Conservation (phyloP, 2,888 invertebrate genomes). For the Lobophora halterata region DNA sequence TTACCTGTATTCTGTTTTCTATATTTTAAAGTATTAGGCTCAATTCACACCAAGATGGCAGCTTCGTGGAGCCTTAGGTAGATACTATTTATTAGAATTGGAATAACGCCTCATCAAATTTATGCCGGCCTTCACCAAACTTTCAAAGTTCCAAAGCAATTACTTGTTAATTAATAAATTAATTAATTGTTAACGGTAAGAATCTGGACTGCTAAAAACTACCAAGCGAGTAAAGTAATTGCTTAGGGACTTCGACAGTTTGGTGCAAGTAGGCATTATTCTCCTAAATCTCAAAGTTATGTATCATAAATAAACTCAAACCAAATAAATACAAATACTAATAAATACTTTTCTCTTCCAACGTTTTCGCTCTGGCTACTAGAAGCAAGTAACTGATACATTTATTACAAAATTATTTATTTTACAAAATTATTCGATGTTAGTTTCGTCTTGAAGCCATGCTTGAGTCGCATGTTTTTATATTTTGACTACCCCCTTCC, state of each 20-base stretch:
- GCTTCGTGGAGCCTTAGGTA: too few relatives aligned
- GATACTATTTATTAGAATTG: slow-evolving; percentile 10
- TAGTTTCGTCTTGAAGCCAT: slow-evolving; percentile 50
- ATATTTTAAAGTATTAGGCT: too few relatives aligned
- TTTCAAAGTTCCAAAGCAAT: too few relatives aligned
- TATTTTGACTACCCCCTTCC: slow-evolving; percentile 45
- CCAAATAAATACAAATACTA: slow-evolving; percentile 43
- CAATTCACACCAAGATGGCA: too few relatives aligned
- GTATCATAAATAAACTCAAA: slow-evolving; percentile 29
- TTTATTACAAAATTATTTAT: slow-evolving; percentile 40
- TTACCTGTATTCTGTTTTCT: too few relatives aligned
- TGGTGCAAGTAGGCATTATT: too few relatives aligned
- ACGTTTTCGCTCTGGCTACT: slow-evolving; percentile 79
- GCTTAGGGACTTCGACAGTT: too few relatives aligned
- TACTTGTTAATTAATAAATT: too few relatives aligned
- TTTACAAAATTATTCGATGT: slow-evolving; percentile 52
- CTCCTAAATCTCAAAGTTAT: neutral
- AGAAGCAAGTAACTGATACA: slow-evolving; percentile 76
- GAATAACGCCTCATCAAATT: slow-evolving; percentile 19
- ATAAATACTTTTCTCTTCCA: slow-evolving; percentile 56
- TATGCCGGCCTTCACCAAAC: slow-evolving; percentile 3
- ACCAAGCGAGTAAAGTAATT: too few relatives aligned
- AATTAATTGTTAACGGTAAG: too few relatives aligned
- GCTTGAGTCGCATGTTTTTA: slow-evolving; percentile 33
- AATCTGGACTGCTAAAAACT: too few relatives aligned